Conservation (phyloP, 2,797 vertebrate genomes). For the Mastacembelus armatus region DNA sequence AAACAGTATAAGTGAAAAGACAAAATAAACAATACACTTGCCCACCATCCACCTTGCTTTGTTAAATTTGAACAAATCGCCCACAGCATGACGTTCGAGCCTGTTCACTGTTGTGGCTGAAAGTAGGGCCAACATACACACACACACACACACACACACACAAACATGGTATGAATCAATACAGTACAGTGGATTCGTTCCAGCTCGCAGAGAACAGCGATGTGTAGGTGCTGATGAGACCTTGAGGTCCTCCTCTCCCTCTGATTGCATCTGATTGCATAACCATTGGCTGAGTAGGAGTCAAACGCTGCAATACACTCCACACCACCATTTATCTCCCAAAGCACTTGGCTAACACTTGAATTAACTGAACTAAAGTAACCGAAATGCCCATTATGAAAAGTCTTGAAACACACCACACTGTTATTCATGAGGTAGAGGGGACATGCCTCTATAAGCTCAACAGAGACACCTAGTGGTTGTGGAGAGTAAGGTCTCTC, state of each 20-base stretch:
- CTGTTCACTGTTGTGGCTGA: conserved; percentile 67
- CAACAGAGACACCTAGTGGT: conserved; percentile 68
- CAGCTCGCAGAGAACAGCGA: conserved; percentile 64
- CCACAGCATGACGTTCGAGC: conserved; percentile 68
- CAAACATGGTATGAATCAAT: conserved; percentile 61
- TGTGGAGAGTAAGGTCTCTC: neutral
- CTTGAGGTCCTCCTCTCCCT: conserved; percentile 74
- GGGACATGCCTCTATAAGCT: neutral
- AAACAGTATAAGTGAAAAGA: conserved; percentile 20
- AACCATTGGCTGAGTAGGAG: conserved; percentile 80
- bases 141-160: conserved; percentile 23
- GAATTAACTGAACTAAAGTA: conserved; percentile 75
- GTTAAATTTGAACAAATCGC: conserved; percentile 73
- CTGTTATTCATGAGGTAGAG: conserved; percentile 15
- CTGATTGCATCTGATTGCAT: conserved; percentile 81
- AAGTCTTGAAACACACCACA: conserved; percentile 44
- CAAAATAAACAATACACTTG: conserved; percentile 61
- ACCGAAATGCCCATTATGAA: conserved; percentile 72
- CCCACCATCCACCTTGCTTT: conserved; percentile 74
- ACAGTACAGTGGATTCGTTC: conserved; percentile 63
- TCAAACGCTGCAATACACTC: conserved; percentile 74
- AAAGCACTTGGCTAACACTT: conserved; percentile 77
- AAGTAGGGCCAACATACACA: conserved; percentile 50
- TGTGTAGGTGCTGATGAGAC: conserved; percentile 84
- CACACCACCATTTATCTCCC: conserved; percentile 68